A percentile compares a stretch with the other conserved stretches of the same genome.
These are phyloP conservation scores for Atta cephalotes DNA, from an alignment of 1,140 invertebrate genomes.

Conservation along the genomic window DNA sequence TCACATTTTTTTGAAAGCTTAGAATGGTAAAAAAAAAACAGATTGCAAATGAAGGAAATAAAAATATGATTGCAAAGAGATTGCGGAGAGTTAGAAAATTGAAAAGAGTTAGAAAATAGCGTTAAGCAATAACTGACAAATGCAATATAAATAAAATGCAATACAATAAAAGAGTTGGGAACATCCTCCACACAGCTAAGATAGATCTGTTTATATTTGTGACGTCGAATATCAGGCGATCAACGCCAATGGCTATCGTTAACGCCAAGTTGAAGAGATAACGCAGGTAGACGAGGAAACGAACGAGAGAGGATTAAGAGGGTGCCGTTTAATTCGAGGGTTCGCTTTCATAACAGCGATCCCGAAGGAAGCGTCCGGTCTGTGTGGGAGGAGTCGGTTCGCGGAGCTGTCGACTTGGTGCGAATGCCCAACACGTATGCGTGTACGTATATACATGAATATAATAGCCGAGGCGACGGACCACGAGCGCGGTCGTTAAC, in stretches of 20 bases:
- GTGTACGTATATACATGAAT: slow-evolving; percentile 24
- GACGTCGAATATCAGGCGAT: slow-evolving; percentile 35
- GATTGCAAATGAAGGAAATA: no score
- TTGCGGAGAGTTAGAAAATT: no score
- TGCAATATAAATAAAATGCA: background rate
- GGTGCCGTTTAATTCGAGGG: slow-evolving; percentile 64
- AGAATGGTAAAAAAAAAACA: no score
- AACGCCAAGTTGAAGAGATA: slow-evolving; percentile 55
- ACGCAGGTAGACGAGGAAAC: slow-evolving; percentile 62
- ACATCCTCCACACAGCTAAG: background rate
- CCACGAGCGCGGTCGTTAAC: slow-evolving; percentile 67
- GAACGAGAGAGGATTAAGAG: slow-evolving; percentile 64
- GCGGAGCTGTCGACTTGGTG: slow-evolving; percentile 61
- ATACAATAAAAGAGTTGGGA: background rate
- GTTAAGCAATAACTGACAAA: background rate
- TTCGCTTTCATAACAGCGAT: slow-evolving; percentile 59
- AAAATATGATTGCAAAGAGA: no score
- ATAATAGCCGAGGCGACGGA: slow-evolving; percentile 67
- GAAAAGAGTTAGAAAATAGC: background rate
- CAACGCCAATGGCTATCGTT: slow-evolving; percentile 40
- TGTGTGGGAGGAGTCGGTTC: slow-evolving; percentile 56
- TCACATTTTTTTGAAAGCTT: no score
- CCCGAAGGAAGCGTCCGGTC: slow-evolving; percentile 55
- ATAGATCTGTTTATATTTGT: slow-evolving; percentile 32
- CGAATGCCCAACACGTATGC: slow-evolving; percentile 42